Evolutionary conservation across 2,888 invertebrate genomes (phyloP).

Genomic region (Erynnis tages): DNA sequence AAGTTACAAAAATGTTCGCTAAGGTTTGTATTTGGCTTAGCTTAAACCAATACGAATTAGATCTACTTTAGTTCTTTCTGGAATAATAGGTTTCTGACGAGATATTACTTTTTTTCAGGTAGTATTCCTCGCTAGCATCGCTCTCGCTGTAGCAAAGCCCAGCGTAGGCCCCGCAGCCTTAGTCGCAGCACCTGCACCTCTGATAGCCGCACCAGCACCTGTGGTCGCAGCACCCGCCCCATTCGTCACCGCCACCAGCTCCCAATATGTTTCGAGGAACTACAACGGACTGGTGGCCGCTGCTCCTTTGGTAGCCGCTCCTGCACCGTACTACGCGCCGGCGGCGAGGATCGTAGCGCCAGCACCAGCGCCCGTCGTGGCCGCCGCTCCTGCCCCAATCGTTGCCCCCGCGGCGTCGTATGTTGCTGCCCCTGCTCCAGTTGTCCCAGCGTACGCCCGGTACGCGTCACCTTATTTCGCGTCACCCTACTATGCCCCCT

Average conservation of each 20-base stretch:
- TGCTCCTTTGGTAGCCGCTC: conserved; percentile 62
- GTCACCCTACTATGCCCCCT: conserved; percentile 49
- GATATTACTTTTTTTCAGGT: conserved; percentile 48
- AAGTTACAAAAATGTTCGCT: conserved; percentile 64
- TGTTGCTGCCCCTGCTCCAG: conserved; percentile 36
- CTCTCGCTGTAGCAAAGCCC: conserved; percentile 59
- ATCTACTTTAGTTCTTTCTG: too few species aligned
- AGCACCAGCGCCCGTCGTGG: conserved; percentile 31
- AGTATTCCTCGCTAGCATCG: conserved; percentile 57
- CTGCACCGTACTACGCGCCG: conserved; percentile 43
- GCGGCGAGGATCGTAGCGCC: conserved; percentile 38
- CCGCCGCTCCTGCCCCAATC: conserved; percentile 44
- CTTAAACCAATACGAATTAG: background rate
- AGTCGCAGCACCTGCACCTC: conserved; percentile 52
- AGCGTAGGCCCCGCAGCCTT: conserved; percentile 57
- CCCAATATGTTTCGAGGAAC: conserved; percentile 83
- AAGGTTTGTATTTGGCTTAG: conserved; percentile 54
- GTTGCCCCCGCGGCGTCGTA: conserved; percentile 52
- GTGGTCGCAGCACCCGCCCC: conserved; percentile 64
- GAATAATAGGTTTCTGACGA: too few species aligned
- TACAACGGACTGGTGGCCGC: conserved; percentile 77
- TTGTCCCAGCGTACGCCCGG: conserved; percentile 1
- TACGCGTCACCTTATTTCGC: conserved; percentile 35
- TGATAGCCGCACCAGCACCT: conserved; percentile 50
- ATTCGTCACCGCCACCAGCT: conserved; percentile 84